phyloP scores from a whole-genome alignment of 2,888 invertebrate genomes.

The Creontiades dilutus region DNA sequence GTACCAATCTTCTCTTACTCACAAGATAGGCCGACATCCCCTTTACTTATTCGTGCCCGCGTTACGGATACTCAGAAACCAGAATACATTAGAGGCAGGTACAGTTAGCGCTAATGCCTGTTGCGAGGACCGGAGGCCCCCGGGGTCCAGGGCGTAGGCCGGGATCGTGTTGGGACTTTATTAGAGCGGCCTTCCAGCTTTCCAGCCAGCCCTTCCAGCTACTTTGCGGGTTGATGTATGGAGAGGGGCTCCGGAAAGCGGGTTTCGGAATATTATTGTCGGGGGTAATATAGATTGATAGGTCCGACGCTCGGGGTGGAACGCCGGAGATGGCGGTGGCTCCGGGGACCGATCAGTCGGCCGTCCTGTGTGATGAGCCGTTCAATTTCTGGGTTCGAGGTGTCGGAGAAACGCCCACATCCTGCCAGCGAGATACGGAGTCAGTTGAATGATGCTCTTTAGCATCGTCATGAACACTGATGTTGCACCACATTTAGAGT shows the following conservation, averaged over 20 bases:
- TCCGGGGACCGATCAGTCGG: background rate
- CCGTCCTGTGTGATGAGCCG: conserved; percentile 2
- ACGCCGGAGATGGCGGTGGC: background rate
- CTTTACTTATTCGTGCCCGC: conserved; percentile 7
- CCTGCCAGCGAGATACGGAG: conserved; percentile 8
- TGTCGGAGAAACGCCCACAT: conserved; percentile 10
- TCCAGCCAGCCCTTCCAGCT: conserved; percentile 11
- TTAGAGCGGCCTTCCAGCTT: conserved; percentile 10
- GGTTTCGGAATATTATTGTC: conserved; percentile 29
- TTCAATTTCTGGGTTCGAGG: conserved; percentile 4
- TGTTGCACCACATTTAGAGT: background rate
- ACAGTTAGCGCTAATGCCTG: conserved; percentile 42
- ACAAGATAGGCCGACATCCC: background rate
- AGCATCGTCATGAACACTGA: background rate
- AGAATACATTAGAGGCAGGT: conserved; percentile 38
- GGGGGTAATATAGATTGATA: conserved; percentile 31
- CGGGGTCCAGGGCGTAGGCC: conserved; percentile 34
- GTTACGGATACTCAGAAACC: conserved; percentile 17
- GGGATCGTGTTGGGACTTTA: conserved; percentile 35
- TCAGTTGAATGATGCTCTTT: conserved; percentile 3
- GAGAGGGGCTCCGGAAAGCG: background rate
- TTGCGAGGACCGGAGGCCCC: conserved; percentile 24
- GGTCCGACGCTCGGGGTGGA: conserved; percentile 8
- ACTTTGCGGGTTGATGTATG: conserved; percentile 14
- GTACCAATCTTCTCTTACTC: background rate